Percentiles rank a stretch among this genome's conserved stretches.
Evolutionary conservation across 2,113 vertebrate genomes (phyloP).

Genomic region (Corythoichthys haematopterus): DNA sequence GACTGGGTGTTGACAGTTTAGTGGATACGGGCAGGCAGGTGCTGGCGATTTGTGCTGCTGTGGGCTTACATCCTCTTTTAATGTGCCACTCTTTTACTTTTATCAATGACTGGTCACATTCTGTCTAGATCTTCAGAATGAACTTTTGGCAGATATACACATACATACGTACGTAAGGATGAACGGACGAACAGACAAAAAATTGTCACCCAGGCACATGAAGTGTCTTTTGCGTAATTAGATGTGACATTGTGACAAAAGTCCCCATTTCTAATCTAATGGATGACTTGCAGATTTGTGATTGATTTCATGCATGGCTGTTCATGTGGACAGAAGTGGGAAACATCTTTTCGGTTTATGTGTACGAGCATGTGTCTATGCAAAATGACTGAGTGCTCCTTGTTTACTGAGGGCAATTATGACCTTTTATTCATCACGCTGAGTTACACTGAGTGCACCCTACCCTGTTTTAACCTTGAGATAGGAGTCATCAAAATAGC

Average conservation of each 20-base stretch:
- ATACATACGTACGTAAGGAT: background rate
- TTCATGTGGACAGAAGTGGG: background rate
- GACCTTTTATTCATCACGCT: background rate
- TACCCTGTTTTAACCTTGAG: conserved; percentile 38
- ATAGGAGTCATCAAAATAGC: conserved; percentile 37
- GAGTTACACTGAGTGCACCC: background rate
- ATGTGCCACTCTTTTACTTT: background rate
- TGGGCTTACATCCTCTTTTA: too few species aligned
- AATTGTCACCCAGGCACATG: background rate
- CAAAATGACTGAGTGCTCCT: conserved; percentile 2
- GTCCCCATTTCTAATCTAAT: conserved; percentile 10
- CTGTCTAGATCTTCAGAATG: background rate
- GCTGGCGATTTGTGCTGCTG: too few species aligned
- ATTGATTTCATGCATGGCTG: conserved; percentile 12
- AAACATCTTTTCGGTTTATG: background rate
- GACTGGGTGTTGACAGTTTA: too few species aligned
- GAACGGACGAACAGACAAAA: background rate
- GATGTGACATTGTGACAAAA: conserved; percentile 15
- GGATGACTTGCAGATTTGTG: background rate
- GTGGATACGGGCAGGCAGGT: too few species aligned
- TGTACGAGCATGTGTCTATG: background rate
- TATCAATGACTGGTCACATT: background rate
- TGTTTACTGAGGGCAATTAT: conserved; percentile 2
- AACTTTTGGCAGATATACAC: background rate
- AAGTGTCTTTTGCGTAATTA: conserved; percentile 1